These are phyloP conservation scores for Bruchidius siliquastri DNA, from an alignment of 2,888 invertebrate genomes.

Conservation along the genomic window DNA sequence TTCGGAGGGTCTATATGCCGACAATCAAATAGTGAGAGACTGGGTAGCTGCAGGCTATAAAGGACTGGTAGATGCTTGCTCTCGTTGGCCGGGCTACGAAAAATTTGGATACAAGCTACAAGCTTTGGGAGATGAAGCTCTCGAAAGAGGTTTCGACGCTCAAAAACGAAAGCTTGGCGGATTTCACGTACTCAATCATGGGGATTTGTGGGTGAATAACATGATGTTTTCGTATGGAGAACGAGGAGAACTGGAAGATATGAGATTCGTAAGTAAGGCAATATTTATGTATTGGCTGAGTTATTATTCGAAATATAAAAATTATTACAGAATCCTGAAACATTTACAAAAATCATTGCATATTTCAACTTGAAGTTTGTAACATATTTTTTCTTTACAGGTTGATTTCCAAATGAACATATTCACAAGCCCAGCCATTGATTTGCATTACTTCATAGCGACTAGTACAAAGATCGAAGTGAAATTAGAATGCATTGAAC, in stretches of 20 bases:
- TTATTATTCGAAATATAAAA: no score
- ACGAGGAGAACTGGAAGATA: slow-evolving; percentile 39
- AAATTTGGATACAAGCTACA: slow-evolving; percentile 44
- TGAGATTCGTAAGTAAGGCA: slow-evolving; percentile 34
- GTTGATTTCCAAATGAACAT: slow-evolving; percentile 49
- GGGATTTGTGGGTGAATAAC: slow-evolving; percentile 54
- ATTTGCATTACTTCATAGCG: slow-evolving; percentile 48
- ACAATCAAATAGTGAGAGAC: slow-evolving; percentile 27
- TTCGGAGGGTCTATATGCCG: slow-evolving; percentile 29
- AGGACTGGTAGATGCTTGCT: slow-evolving; percentile 42
- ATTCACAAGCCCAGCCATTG: slow-evolving; percentile 46
- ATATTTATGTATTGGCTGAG: no score
- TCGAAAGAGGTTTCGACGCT: slow-evolving; percentile 27
- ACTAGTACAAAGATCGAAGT: slow-evolving; percentile 42
- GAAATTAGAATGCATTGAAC: slow-evolving; percentile 32
- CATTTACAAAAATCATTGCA: slow-evolving; percentile 1
- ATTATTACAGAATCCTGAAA: no score
- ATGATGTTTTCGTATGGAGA: slow-evolving; percentile 50
- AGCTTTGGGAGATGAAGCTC: slow-evolving; percentile 32
- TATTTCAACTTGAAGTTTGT: background rate
- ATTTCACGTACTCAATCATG: slow-evolving; percentile 51
- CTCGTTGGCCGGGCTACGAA: slow-evolving; percentile 36
- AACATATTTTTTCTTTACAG: slow-evolving; percentile 35
- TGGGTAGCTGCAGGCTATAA: slow-evolving; percentile 30
- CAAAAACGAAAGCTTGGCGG: slow-evolving; percentile 31